Base-by-base conservation (phyloP, 2,888 invertebrate genomes). In the Oscheius onirici region DNA sequence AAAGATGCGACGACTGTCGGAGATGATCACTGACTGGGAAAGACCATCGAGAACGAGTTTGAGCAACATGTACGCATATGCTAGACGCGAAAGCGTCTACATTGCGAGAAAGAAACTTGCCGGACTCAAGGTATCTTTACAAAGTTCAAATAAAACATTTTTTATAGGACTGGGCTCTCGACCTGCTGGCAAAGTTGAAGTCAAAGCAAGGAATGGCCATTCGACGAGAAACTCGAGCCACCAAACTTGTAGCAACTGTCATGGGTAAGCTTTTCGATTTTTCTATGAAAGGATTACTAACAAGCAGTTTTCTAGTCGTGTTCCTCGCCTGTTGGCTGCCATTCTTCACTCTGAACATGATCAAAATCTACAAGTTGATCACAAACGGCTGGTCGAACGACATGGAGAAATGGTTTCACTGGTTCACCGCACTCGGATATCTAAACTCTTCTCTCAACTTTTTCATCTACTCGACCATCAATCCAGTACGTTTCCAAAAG, bases 241-340 rank as follows among this genome's bases (percentile, higher is more conserved):
- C 88, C 0, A 87, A 88, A 70, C 83, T 88, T 15, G 87, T 89
- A 15, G 89, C 89, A 52, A 88, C 89, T 44, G 90, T 90, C 2
- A 87, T 90, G 78, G 89, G 90, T 77, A 85, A 28, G 15, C 13
- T 40, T 51, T 51, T 34, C 22, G 22, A 40, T 20, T 17, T 60
- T 43, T 43, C 20, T 46, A 41, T 49, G n/a, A n/a, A n/a, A n/a
- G n/a, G 51, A 10, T 28, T 22, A 66, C 3, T 55, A 55, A 55
- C 61, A 57, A 44, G 51, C 15, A 41, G 22, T 15, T n/a, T 89
- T 84, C 88, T 88, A 88, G 90, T 89, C 13, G 88, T 89, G 10
- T 90, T 90, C 80, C 86, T 90, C 11, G 84, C 88, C 49, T 90
- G 90, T 76, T 90, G 90, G 90, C 82, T 89, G 66, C 90, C 90